phyloP scores from a whole-genome alignment of 2,113 vertebrate genomes.

The Vulpes ferrilata region DNA sequence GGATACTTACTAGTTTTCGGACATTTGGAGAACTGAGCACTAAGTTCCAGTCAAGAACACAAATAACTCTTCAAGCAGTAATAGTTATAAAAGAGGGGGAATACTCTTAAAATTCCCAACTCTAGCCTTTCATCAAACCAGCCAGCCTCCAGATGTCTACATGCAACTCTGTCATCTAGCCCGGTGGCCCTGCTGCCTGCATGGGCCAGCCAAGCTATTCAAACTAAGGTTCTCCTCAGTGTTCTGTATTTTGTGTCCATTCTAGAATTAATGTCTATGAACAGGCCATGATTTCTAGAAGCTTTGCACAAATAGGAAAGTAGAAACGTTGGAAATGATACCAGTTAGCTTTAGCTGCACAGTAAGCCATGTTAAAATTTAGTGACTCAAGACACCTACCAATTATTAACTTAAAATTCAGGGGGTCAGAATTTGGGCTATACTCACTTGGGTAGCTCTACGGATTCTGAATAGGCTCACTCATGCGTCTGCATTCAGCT shows the following conservation, averaged over 20 bases:
- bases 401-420: neutral
- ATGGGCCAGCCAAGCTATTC: neutral
- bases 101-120: neutral
- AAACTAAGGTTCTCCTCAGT: neutral
- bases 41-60: neutral
- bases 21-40: neutral
- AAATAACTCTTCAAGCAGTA: neutral
- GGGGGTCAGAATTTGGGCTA: neutral
- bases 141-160: neutral
- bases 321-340: neutral
- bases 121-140: neutral
- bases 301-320: neutral
- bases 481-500: neutral
- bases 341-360: conserved; percentile 12
- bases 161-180: neutral
- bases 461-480: neutral
- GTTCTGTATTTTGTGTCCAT: accelerated
- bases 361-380: neutral
- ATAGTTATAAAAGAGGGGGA: neutral
- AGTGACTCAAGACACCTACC: neutral
- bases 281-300: neutral
- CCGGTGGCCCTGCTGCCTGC: accelerated
- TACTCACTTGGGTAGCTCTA: neutral
- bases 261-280: neutral
- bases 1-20: neutral